A percentile compares a stretch with the other conserved stretches of the same genome.
These are phyloP conservation scores for Holcopasites calliopsidis DNA, from an alignment of 1,140 invertebrate genomes.

Conservation along the genomic window DNA sequence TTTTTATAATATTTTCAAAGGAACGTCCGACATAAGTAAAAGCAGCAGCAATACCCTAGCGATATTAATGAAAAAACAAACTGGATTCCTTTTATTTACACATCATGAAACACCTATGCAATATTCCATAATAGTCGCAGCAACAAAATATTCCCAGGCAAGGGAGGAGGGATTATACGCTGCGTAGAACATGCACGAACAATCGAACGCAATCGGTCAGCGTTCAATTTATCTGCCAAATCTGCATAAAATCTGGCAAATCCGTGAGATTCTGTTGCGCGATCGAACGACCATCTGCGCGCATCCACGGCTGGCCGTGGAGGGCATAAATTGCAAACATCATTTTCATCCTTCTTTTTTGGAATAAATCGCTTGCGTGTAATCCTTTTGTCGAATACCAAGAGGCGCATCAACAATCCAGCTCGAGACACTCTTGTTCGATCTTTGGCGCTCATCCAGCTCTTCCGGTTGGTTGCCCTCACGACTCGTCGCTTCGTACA, in stretches of 20 bases:
- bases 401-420: conserved; percentile 37
- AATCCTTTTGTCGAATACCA: conserved; percentile 39
- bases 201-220: conserved; percentile 6
- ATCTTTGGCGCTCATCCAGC: conserved; percentile 58
- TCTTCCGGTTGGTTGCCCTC: conserved; percentile 50
- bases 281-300: conserved; percentile 27
- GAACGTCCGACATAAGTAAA: neutral
- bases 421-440: conserved; percentile 40
- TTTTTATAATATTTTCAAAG: too few relatives aligned
- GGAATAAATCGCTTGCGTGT: conserved; percentile 17
- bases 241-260: conserved; percentile 36
- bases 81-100: too few relatives aligned
- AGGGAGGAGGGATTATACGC: neutral
- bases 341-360: conserved; percentile 7
- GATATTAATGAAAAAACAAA: too few relatives aligned
- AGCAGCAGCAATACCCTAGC: too few relatives aligned
- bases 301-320: neutral
- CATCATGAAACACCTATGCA: too few relatives aligned
- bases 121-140: neutral
- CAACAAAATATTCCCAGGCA: neutral
- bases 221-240: conserved; percentile 25
- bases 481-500: conserved; percentile 51
- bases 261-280: conserved; percentile 2
- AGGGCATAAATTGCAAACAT: conserved; percentile 39
- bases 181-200: neutral